Conservation (phyloP, 2,113 vertebrate species). For the Mionectes macconnelli region DNA sequence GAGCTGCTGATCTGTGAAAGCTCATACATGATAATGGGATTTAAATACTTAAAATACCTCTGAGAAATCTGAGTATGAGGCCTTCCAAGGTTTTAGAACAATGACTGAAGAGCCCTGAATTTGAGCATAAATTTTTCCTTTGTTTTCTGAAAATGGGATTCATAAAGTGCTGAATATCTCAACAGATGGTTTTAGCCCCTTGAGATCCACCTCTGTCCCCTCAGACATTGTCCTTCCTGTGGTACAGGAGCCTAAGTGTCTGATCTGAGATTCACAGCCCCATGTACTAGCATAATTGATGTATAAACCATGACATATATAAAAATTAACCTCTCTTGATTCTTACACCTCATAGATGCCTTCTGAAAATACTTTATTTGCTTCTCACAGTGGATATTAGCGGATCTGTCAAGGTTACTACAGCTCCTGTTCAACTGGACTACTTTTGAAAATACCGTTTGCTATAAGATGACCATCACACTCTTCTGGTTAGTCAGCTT, state of each 20-base stretch:
- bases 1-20: background rate
- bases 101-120: background rate
- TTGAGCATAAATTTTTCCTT: background rate
- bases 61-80: background rate
- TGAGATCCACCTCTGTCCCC: background rate
- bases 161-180: background rate
- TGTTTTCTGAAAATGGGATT: background rate
- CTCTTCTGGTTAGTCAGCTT: background rate
- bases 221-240: background rate
- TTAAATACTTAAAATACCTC: background rate
- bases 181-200: background rate
- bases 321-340: background rate
- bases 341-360: background rate
- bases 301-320: background rate
- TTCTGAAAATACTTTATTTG: background rate
- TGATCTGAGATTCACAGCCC: background rate
- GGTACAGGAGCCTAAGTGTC: background rate
- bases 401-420: background rate
- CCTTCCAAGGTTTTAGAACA: background rate
- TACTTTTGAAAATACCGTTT: background rate
- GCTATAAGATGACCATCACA: background rate
- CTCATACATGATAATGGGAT: background rate
- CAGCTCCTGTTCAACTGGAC: background rate
- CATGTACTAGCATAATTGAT: background rate
- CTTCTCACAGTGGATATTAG: background rate